Conservation (phyloP, 2,797 vertebrate genomes). For the Antrozous pallidus region DNA sequence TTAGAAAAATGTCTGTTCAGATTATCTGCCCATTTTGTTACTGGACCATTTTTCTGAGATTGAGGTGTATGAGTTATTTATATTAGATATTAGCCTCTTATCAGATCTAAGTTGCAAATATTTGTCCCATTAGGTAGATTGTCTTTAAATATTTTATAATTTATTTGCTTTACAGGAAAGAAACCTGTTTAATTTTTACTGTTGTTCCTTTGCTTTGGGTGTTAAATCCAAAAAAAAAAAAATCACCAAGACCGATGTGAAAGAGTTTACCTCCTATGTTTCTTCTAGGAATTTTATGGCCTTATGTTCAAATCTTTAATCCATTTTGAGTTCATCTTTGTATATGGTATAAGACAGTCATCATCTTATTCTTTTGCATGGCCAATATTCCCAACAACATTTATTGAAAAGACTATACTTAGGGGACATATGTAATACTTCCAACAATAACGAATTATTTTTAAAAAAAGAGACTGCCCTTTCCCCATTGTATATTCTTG, state of each 20-base stretch:
- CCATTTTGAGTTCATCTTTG: background rate
- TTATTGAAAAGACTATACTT: background rate
- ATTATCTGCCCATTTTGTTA: background rate
- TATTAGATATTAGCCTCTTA: background rate
- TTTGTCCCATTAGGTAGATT: background rate
- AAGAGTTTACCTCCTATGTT: background rate
- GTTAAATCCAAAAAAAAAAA: background rate
- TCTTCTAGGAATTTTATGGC: background rate
- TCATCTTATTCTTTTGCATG: background rate
- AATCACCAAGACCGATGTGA: background rate
- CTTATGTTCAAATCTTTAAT: background rate
- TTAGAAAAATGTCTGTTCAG: background rate
- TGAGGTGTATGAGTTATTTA: background rate
- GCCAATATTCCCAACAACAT: background rate
- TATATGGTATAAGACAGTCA: background rate
- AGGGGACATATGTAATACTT: too few relatives aligned
- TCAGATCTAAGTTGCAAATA: background rate
- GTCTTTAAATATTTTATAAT: background rate
- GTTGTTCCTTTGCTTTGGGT: background rate
- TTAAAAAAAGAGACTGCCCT: background rate
- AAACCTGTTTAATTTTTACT: background rate
- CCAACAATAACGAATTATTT: too few relatives aligned
- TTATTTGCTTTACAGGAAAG: background rate
- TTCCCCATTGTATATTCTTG: background rate
- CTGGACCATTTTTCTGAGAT: background rate